phyloP scores from a whole-genome alignment of 2,113 vertebrate genomes.

The Callorhinus ursinus region DNA sequence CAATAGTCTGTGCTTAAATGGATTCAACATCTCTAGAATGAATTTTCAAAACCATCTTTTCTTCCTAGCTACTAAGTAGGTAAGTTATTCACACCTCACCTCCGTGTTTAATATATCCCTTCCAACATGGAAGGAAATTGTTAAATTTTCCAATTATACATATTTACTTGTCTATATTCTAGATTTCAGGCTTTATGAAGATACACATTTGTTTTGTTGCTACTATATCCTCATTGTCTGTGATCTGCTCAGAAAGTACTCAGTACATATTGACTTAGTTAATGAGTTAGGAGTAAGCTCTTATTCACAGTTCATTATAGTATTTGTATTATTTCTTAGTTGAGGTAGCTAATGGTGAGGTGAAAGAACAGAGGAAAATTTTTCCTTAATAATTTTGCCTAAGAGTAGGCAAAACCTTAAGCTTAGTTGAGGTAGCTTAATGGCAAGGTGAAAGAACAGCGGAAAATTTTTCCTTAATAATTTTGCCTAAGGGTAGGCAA shows the following conservation, averaged over 20 bases:
- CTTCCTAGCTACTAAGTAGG: neutral
- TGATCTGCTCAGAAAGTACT: neutral
- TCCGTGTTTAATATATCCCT: neutral
- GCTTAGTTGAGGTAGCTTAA: neutral
- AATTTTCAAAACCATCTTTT: slow-evolving; percentile 3
- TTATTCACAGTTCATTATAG: neutral
- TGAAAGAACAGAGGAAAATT: neutral
- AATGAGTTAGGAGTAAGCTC: neutral
- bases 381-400: neutral
- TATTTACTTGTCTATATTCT: neutral
- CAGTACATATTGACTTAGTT: neutral
- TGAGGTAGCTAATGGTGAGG: neutral
- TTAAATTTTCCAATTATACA: neutral
- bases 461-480: neutral
- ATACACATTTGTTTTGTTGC: neutral
- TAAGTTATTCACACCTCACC: neutral
- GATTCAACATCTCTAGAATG: neutral
- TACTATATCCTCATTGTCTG: neutral
- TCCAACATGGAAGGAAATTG: neutral
- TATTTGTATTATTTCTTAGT: neutral
- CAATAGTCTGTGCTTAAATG: neutral
- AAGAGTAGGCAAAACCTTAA: neutral
- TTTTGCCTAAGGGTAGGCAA: neutral
- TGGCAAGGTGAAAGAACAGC: neutral
- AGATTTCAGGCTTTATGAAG: neutral